Percentiles rank a stretch among this genome's conserved stretches.
These are phyloP conservation scores for Zophobas morio DNA, from an alignment of 1,140 invertebrate species.

Conservation along the genomic window DNA sequence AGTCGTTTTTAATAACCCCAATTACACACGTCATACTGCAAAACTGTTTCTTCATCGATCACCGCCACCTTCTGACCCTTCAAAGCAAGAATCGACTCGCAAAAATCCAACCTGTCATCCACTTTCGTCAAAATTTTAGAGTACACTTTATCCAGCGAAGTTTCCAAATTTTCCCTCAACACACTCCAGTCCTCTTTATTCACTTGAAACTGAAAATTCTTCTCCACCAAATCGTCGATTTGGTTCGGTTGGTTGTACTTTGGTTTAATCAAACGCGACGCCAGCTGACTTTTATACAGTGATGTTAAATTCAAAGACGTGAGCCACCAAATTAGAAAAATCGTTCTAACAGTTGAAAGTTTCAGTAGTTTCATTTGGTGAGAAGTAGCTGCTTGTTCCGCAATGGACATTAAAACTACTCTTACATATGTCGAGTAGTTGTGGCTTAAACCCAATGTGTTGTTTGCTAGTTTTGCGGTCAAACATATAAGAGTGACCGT, in stretches of 20 bases:
- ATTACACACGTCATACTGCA: slow-evolving; percentile 39
- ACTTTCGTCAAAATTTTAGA: slow-evolving; percentile 16
- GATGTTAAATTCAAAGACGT: slow-evolving; percentile 38
- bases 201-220: slow-evolving; percentile 40
- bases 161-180: slow-evolving; percentile 35
- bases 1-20: not conserved
- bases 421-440: not conserved
- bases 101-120: slow-evolving; percentile 42
- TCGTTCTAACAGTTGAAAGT: not conserved
- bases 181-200: slow-evolving; percentile 47
- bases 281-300: slow-evolving; percentile 48
- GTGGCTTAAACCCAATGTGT: not conserved
- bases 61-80: slow-evolving; percentile 9
- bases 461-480: not conserved
- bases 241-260: slow-evolving; percentile 11
- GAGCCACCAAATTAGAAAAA: slow-evolving; percentile 46
- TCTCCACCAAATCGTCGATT: slow-evolving; percentile 41
- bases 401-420: slow-evolving; percentile 1
- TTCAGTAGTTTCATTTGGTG: slow-evolving; percentile 9
- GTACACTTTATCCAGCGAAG: slow-evolving; percentile 36
- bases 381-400: slow-evolving; percentile 11
- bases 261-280: slow-evolving; percentile 46
- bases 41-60: slow-evolving; percentile 43
- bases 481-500: not conserved
- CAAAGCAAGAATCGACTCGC: slow-evolving; percentile 21